Evolutionary conservation across 2,797 vertebrate species (phyloP).

Genomic region (Lagodon rhomboides): DNA sequence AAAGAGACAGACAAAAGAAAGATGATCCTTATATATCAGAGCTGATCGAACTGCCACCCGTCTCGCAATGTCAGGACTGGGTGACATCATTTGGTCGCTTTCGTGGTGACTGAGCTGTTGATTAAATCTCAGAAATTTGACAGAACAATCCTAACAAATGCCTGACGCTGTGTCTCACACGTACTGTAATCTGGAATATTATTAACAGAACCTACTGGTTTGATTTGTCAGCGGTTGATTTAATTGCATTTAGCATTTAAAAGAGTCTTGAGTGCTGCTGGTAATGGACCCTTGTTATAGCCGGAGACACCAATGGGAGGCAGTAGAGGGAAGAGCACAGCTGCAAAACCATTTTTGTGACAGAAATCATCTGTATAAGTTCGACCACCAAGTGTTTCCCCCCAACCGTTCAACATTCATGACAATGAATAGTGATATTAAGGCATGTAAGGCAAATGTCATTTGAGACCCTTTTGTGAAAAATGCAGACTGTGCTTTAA

Average conservation of each 20-base stretch:
- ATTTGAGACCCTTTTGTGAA: background rate
- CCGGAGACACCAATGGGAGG: background rate
- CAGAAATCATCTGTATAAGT: background rate
- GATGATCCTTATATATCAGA: constrained; percentile 3
- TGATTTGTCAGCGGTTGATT: background rate
- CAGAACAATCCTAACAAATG: background rate
- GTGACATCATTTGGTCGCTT: background rate
- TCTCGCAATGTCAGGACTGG: background rate
- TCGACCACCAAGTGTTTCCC: background rate
- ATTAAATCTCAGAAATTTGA: background rate
- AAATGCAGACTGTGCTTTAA: background rate
- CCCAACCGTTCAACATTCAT: no score
- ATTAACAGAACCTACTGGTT: background rate
- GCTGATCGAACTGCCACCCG: background rate
- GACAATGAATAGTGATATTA: background rate
- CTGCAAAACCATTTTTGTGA: no score
- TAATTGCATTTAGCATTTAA: background rate
- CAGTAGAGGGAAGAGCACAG: background rate
- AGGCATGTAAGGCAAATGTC: no score
- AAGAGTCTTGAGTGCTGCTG: background rate
- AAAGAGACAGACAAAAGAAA: background rate
- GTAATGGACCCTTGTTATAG: background rate
- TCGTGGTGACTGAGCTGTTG: background rate
- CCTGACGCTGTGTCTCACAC: background rate
- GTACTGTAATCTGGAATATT: background rate